Conservation (phyloP, 2,797 vertebrate species). For the Notamacropus eugenii region DNA sequence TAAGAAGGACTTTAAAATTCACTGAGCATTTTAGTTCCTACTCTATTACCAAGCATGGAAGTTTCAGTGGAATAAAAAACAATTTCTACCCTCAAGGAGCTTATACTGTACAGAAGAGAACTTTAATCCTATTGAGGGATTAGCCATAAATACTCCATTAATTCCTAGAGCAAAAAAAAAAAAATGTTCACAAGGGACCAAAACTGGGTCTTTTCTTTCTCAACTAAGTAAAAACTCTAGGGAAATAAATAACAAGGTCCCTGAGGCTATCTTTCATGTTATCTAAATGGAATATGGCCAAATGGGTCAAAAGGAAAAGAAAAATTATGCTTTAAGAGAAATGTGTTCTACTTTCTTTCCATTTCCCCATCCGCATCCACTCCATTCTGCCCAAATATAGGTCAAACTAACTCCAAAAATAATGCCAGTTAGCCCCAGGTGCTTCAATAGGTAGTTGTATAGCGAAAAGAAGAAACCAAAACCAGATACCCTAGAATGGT, state of each 20-base stretch:
- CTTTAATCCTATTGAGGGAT: neutral
- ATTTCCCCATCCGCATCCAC: neutral
- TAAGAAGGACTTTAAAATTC: slow-evolving; percentile 34
- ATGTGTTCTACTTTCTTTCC: neutral
- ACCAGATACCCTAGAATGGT: neutral
- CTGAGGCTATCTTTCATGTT: neutral
- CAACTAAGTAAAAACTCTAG: neutral
- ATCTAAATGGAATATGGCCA: neutral
- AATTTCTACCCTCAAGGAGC: neutral
- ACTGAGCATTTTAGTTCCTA: neutral
- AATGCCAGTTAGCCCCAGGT: neutral
- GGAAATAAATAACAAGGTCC: neutral
- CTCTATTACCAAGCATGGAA: neutral
- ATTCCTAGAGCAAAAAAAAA: neutral
- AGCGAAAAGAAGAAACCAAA: neutral
- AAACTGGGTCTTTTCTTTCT: neutral
- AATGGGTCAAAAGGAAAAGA: neutral
- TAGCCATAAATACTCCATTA: neutral
- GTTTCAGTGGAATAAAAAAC: neutral
- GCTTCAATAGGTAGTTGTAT: neutral
- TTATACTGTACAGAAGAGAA: neutral
- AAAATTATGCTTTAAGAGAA: neutral
- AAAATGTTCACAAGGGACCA: neutral
- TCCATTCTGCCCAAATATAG: neutral
- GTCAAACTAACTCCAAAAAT: neutral